phyloP scores from a whole-genome alignment of 2,888 invertebrate genomes.

The Chymomyza amoena region DNA sequence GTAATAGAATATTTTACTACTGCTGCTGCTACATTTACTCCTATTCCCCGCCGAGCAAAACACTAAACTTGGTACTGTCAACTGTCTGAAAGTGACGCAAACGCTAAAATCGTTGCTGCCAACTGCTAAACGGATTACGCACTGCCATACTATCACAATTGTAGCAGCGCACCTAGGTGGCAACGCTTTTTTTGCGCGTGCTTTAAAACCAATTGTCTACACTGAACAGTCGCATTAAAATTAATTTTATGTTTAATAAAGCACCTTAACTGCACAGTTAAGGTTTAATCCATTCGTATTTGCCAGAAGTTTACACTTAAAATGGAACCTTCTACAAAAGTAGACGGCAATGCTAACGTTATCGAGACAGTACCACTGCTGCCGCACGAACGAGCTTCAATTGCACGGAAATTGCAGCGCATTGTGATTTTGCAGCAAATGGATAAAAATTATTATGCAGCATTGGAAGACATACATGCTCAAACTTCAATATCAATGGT shows the following conservation, averaged over 20 bases:
- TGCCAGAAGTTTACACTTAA: not conserved
- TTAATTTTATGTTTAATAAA: not conserved
- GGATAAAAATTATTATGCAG: conserved; percentile 39
- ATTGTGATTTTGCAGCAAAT: conserved; percentile 39
- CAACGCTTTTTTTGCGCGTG: not conserved
- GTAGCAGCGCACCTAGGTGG: not conserved
- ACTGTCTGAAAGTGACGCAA: not conserved
- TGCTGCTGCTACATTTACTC: not conserved
- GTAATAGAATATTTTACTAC: not conserved
- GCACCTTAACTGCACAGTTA: too few species aligned
- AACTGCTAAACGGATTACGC: not conserved
- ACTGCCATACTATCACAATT: too few species aligned
- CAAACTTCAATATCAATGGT: conserved; percentile 46
- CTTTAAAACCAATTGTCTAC: not conserved
- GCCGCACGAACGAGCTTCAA: conserved; percentile 20
- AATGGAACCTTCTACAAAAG: not conserved
- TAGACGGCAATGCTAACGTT: not conserved
- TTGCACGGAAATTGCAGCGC: conserved; percentile 34
- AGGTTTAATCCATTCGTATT: too few species aligned
- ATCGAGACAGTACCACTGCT: not conserved
- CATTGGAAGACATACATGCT: conserved; percentile 43
- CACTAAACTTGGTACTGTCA: not conserved
- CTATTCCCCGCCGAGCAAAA: not conserved
- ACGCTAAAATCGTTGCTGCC: not conserved
- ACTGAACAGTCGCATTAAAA: not conserved